These are phyloP conservation scores for Epinephelus moara DNA, from an alignment of 2,113 vertebrate species.

Conservation along the genomic window DNA sequence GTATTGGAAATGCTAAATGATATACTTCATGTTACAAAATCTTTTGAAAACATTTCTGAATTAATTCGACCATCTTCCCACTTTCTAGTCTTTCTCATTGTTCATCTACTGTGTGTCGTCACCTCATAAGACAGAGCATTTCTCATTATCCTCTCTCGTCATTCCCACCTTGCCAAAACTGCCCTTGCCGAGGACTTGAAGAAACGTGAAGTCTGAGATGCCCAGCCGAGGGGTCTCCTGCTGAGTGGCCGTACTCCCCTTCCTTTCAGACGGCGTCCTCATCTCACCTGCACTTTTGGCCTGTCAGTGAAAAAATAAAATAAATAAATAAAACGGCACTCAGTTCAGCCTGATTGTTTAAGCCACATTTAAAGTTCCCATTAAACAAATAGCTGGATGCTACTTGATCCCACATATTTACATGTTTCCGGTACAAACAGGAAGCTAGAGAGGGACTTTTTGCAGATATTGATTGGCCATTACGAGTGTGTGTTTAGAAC, in stretches of 20 bases:
- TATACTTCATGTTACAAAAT: background rate
- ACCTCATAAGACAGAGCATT: background rate
- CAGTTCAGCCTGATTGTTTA: background rate
- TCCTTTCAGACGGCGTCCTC: slow-evolving; percentile 75
- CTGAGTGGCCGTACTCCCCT: slow-evolving; percentile 25
- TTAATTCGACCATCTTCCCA: background rate
- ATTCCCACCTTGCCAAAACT: slow-evolving; percentile 97
- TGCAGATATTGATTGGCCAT: no score
- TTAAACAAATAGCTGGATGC: no score
- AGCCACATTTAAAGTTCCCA: no score
- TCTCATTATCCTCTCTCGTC: background rate
- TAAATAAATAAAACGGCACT: background rate
- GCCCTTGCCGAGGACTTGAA: slow-evolving; percentile 96
- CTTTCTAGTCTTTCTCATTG: background rate
- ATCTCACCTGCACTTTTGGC: slow-evolving; percentile 63
- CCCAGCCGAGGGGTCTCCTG: slow-evolving; percentile 77
- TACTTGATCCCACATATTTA: no score
- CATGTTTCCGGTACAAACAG: no score
- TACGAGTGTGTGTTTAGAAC: no score
- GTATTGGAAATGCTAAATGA: background rate
- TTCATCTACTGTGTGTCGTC: background rate
- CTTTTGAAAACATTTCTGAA: background rate
- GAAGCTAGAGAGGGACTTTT: no score
- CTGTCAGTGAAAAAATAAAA: slow-evolving; percentile 34
- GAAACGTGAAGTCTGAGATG: slow-evolving; percentile 92